A percentile compares a stretch with the other conserved stretches of the same genome.
These are phyloP conservation scores for Phthorimaea operculella DNA, from an alignment of 1,140 invertebrate genomes.

Conservation along the genomic window DNA sequence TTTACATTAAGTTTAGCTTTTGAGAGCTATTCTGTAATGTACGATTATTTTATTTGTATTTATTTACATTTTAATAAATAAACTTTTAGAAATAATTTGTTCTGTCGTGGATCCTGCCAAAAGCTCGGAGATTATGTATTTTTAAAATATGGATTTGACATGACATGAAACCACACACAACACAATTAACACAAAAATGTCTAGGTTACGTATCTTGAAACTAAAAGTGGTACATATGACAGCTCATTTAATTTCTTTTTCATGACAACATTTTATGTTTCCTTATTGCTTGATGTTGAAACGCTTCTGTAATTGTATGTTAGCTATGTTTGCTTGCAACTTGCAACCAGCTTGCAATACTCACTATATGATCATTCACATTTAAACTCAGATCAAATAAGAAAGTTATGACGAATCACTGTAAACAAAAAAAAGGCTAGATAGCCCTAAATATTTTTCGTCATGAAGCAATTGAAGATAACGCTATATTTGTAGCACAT, in stretches of 20 bases:
- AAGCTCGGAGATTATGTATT: slow-evolving; percentile 43
- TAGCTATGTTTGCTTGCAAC: slow-evolving; percentile 40
- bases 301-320: neutral
- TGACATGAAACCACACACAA: slow-evolving; percentile 40
- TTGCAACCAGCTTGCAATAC: slow-evolving; percentile 31
- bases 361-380: no score
- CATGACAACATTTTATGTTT: neutral
- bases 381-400: slow-evolving; percentile 11
- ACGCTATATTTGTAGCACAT: no score
- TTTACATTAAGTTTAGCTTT: neutral
- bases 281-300: neutral
- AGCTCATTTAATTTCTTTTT: neutral
- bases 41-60: slow-evolving; percentile 16
- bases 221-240: no score
- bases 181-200: slow-evolving; percentile 6
- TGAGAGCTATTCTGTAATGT: slow-evolving; percentile 1
- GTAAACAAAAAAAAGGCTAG: no score
- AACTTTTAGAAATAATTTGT: slow-evolving; percentile 20
- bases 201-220: no score
- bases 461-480: no score
- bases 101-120: slow-evolving; percentile 42
- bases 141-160: slow-evolving; percentile 32
- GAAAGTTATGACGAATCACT: no score
- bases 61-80: slow-evolving; percentile 43
- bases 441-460: no score